These are phyloP conservation scores for Papilio elwesi DNA, from an alignment of 2,888 invertebrate species.

Conservation along the genomic window DNA sequence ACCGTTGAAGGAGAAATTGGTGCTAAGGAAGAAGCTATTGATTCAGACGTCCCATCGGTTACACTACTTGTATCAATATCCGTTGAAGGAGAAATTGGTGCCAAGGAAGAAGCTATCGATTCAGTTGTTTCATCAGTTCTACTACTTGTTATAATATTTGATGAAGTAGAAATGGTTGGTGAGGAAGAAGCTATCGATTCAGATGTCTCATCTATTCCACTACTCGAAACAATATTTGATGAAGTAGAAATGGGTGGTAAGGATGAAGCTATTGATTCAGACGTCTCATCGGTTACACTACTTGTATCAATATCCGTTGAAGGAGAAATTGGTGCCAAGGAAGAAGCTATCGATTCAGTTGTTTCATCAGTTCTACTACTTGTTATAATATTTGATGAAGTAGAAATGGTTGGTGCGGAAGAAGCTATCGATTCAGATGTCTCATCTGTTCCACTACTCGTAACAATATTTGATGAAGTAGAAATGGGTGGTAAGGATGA, in stretches of 20 bases:
- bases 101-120: neutral
- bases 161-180: neutral
- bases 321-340: neutral
- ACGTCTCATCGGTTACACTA: too few species aligned
- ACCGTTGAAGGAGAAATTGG: too few species aligned
- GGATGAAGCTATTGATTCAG: too few species aligned
- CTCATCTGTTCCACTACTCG: too few species aligned
- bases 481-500: neutral
- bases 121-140: neutral
- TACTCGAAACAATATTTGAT: too few species aligned
- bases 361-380: neutral
- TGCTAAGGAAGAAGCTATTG: neutral
- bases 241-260: too few species aligned
- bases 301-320: too few species aligned
- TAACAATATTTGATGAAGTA: neutral
- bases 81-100: neutral
- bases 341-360: neutral
- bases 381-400: neutral
- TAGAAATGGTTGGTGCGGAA: neutral
- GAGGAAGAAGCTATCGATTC: neutral
- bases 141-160: neutral
- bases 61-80: neutral
- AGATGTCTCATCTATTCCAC: too few species aligned
- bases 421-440: too few species aligned
- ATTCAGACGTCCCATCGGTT: neutral